Base-by-base conservation (phyloP, 23 tunicate genomes). In the Ciona savignyi region DNA sequence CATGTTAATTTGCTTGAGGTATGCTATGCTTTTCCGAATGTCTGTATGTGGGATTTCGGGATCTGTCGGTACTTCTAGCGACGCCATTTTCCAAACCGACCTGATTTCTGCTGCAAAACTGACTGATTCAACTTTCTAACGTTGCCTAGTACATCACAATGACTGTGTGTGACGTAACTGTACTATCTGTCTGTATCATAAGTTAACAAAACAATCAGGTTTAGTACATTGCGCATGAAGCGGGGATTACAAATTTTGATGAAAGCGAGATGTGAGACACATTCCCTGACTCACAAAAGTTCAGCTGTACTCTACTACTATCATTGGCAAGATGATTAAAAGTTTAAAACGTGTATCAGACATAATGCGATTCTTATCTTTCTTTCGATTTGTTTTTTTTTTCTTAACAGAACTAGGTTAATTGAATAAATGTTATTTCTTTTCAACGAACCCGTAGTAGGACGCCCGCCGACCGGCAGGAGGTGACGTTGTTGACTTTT, bases 21-120 rank as follows among this genome's bases (percentile, higher is more conserved):
- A 81, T 1, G 79, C 86, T 27, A 81, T 65, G 69, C 86, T 81
- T 48, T 48, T 81, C 32, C 86, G 35, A 1, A 81, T 77, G 25
- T 74, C 79, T 34, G 60, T 66, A 35, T 74, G 79, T 21, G 79
- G 35, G 11, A 64, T 27, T 23, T 63, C 77, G 19, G 15, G 56
- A 42, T 42, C 56, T 15, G 11, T 42, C 56, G 15, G 11, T 15
- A 42, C 15, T 42, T 42, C 56, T 6, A 42, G 15, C 15, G 11
- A 42, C 15, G 9, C 56, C 56, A 42, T 6, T 15, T 42, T 42
- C 15, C 9, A 42, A 42, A 6, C 15, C 56, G 56, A 42, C 56
- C 15, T 42, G 56, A 9, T 42, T 15, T 42, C 15, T 42, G 9
- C 56, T 42, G 11, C 56, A 42, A 42, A 42, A 42, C n/a, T n/a